Evolutionary conservation across 2,113 vertebrate species (phyloP).

Genomic region (Hippocampus mohnikei): DNA sequence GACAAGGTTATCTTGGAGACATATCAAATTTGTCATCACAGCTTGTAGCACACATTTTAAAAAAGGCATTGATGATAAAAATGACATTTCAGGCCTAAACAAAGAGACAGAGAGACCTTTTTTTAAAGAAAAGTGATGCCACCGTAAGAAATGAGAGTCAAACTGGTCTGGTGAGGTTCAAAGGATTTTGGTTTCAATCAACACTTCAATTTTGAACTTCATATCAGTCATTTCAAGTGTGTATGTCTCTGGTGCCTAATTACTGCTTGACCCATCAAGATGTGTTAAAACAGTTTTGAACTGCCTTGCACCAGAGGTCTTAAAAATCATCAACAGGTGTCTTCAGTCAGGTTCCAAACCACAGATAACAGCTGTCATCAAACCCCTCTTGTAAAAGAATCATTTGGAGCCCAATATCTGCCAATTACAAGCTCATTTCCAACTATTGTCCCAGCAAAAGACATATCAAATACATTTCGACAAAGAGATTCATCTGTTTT

Average conservation of each 20-base stretch:
- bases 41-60: background rate
- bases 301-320: no score
- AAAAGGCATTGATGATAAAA: no score
- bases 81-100: no score
- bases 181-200: background rate
- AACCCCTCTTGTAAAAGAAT: background rate
- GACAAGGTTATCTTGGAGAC: background rate
- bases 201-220: background rate
- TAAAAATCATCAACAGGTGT: no score
- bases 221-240: background rate
- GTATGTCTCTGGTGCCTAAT: background rate
- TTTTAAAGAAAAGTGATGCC: no score
- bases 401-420: background rate
- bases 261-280: no score
- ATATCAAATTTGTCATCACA: background rate
- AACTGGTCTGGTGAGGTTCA: background rate
- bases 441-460: background rate
- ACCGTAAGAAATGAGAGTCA: no score
- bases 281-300: no score
- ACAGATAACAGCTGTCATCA: no score
- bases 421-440: background rate
- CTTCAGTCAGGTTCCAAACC: no score
- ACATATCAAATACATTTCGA: background rate
- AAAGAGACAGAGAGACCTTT: no score
- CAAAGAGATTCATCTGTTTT: no score